Percentiles rank a stretch among this genome's conserved stretches.
Evolutionary conservation across 2,113 vertebrate genomes (phyloP).

Genomic region (Benitochromis conjunctus): DNA sequence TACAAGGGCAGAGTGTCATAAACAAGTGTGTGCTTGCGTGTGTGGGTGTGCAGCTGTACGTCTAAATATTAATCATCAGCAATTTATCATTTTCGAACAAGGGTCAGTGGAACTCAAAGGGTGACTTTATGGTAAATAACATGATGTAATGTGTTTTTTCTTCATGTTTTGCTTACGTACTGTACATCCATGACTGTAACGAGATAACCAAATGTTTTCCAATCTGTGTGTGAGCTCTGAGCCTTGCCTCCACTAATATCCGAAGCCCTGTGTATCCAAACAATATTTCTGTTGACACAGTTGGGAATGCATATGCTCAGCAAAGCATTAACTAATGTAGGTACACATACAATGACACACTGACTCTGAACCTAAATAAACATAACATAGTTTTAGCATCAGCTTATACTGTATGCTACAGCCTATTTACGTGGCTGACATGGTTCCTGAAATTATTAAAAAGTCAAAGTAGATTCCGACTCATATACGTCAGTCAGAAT

Average conservation of each 20-base stretch:
- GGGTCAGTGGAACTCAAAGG: not conserved
- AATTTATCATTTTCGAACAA: conserved; percentile 16
- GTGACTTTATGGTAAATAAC: not conserved
- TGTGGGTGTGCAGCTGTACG: not conserved
- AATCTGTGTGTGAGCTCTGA: not conserved
- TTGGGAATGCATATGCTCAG: conserved; percentile 53
- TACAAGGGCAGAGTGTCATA: not conserved
- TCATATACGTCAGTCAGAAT: not conserved
- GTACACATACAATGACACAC: conserved; percentile 18
- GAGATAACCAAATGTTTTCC: not conserved
- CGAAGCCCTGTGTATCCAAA: conserved; percentile 14
- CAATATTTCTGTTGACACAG: conserved; percentile 62
- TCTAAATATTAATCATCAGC: conserved; percentile 13
- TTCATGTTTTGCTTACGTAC: not conserved
- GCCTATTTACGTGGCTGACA: not conserved
- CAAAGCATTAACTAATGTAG: conserved; percentile 47
- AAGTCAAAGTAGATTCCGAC: not conserved
- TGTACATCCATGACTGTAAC: not conserved
- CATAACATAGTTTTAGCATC: not conserved
- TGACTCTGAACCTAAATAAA: conserved; percentile 26
- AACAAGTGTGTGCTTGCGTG: not conserved
- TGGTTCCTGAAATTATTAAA: not conserved
- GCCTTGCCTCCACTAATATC: conserved; percentile 49
- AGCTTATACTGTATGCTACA: not conserved
- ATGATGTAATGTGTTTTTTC: not conserved